phyloP scores from a whole-genome alignment of 1,140 invertebrate species.

The Laupala kohalensis region DNA sequence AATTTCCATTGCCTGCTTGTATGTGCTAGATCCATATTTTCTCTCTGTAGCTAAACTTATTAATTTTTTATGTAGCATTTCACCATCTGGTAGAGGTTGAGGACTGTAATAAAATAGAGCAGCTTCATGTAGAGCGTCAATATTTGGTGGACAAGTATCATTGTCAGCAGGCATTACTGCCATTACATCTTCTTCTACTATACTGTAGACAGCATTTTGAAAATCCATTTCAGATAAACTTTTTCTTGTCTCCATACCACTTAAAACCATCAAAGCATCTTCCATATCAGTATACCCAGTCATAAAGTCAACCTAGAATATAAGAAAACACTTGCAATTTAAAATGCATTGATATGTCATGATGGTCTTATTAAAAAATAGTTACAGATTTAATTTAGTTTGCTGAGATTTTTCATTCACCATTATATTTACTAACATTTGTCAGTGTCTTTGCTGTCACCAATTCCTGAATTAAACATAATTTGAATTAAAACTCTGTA shows the following conservation, averaged over 20 bases:
- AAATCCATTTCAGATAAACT: slow-evolving; percentile 39
- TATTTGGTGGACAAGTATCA: slow-evolving; percentile 46
- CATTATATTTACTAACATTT: no score
- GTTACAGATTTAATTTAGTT: no score
- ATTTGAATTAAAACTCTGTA: no score
- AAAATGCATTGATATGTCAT: no score
- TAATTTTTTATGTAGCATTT: slow-evolving; percentile 40
- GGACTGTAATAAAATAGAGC: slow-evolving; percentile 61
- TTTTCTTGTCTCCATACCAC: slow-evolving; percentile 31
- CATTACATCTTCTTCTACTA: background rate
- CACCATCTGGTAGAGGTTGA: slow-evolving; percentile 35
- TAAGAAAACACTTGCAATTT: background rate
- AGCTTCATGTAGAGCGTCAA: slow-evolving; percentile 53
- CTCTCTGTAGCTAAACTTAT: slow-evolving; percentile 58
- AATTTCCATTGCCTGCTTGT: slow-evolving; percentile 45
- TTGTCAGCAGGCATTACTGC: slow-evolving; percentile 35
- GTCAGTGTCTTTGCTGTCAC: no score
- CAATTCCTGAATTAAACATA: no score
- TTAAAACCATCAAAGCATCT: slow-evolving; percentile 42
- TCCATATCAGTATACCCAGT: slow-evolving; percentile 67
- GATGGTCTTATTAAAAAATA: no score
- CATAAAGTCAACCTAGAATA: slow-evolving; percentile 23
- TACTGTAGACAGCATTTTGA: slow-evolving; percentile 38
- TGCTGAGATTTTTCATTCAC: no score
- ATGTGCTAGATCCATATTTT: slow-evolving; percentile 52